phyloP scores from a whole-genome alignment of 2,888 invertebrate species.

The Ormyrus rosae region DNA sequence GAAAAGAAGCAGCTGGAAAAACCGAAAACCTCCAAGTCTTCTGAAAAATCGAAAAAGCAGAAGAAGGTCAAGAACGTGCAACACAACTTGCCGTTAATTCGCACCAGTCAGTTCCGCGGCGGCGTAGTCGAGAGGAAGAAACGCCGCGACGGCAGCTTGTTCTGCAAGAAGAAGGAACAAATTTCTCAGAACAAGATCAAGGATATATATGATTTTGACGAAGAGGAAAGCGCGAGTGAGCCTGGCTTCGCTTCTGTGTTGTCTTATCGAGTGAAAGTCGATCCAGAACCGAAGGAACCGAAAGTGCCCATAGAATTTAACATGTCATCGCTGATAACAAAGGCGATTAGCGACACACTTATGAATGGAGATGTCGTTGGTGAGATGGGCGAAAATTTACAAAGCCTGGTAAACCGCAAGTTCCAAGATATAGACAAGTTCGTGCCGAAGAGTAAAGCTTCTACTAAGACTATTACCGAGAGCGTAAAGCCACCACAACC shows the following conservation, averaged over 20 bases:
- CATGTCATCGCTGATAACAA: slow-evolving; percentile 46
- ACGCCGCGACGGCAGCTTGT: slow-evolving; percentile 61
- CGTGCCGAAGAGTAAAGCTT: slow-evolving; percentile 70
- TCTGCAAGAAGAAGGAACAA: slow-evolving; percentile 35
- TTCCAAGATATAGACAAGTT: slow-evolving; percentile 70
- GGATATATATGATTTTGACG: slow-evolving; percentile 74
- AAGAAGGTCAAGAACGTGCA: slow-evolving; percentile 66
- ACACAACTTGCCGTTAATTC: slow-evolving; percentile 69
- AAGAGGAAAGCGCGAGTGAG: slow-evolving; percentile 70
- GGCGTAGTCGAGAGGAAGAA: slow-evolving; percentile 71
- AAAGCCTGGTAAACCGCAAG: slow-evolving; percentile 67
- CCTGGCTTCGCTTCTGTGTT: slow-evolving; percentile 62
- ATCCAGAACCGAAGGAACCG: neutral
- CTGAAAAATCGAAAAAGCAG: slow-evolving; percentile 61
- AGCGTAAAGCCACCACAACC: slow-evolving; percentile 61
- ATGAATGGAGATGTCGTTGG: slow-evolving; percentile 38
- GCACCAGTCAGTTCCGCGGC: slow-evolving; percentile 65
- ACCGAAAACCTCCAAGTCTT: slow-evolving; percentile 55
- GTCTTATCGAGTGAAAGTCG: slow-evolving; percentile 67
- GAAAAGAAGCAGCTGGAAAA: slow-evolving; percentile 68
- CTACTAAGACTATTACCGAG: slow-evolving; percentile 66
- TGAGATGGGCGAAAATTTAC: slow-evolving; percentile 40
- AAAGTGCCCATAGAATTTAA: slow-evolving; percentile 17
- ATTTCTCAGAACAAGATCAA: slow-evolving; percentile 61
- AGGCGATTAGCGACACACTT: slow-evolving; percentile 49